Evolutionary conservation across 2,113 vertebrate genomes (phyloP).

Genomic region (Platichthys stellatus): DNA sequence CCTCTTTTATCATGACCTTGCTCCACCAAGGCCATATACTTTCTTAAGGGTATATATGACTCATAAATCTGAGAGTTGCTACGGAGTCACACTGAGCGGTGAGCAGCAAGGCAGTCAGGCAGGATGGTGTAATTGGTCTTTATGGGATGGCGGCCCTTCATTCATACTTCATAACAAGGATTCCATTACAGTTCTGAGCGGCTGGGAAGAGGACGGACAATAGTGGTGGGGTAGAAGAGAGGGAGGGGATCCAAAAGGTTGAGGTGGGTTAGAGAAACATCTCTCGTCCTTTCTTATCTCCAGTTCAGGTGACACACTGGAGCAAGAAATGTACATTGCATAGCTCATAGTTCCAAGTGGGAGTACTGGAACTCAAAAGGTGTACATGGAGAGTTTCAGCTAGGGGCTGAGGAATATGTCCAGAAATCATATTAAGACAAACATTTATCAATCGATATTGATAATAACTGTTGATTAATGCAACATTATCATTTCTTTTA

Average conservation of each 20-base stretch:
- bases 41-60: slow-evolving; percentile 88
- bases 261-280: neutral
- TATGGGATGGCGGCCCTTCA: slow-evolving; percentile 60
- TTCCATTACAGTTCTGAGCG: slow-evolving; percentile 54
- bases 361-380: neutral
- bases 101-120: slow-evolving; percentile 50
- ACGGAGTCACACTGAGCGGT: slow-evolving; percentile 54
- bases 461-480: too few species aligned
- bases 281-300: neutral
- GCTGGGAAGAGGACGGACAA: neutral
- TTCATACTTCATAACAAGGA: slow-evolving; percentile 63
- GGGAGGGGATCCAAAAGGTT: neutral
- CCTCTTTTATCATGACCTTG: slow-evolving; percentile 90
- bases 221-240: neutral
- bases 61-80: slow-evolving; percentile 88
- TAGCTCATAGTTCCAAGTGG: too few species aligned
- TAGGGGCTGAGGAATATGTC: too few species aligned
- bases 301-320: neutral
- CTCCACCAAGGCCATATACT: slow-evolving; percentile 86
- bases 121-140: slow-evolving; percentile 73
- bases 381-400: too few species aligned
- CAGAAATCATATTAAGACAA: too few species aligned
- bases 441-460: too few species aligned
- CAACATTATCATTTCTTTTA: too few species aligned
- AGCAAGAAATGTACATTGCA: neutral